phyloP scores from a whole-genome alignment of 2,113 vertebrate genomes.

The Falcunculus frontatus region DNA sequence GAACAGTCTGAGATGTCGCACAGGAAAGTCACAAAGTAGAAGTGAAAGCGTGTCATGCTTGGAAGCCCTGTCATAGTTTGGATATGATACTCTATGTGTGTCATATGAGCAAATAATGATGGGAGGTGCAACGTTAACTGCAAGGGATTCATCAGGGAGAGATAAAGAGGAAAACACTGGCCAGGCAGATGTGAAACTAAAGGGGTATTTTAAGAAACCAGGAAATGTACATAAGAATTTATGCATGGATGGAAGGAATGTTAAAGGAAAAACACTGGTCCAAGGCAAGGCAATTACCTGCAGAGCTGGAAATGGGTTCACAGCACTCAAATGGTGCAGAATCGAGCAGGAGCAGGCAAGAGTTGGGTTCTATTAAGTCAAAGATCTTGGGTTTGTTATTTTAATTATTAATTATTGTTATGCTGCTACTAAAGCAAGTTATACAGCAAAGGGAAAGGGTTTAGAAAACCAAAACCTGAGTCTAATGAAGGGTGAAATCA shows the following conservation, averaged over 20 bases:
- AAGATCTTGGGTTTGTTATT: not conserved
- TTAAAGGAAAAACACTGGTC: not conserved
- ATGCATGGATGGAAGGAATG: not conserved
- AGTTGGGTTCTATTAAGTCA: not conserved
- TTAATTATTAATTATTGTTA: not conserved
- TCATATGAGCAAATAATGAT: not conserved
- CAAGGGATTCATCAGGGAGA: not conserved
- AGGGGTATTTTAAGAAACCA: not conserved
- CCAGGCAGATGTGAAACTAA: not conserved
- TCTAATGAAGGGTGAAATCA: not conserved
- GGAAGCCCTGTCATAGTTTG: not conserved
- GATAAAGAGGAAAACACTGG: not conserved
- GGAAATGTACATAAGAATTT: not conserved
- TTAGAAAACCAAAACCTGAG: not conserved
- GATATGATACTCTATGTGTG: fast-evolving
- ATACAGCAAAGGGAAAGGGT: not conserved
- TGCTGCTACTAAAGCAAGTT: not conserved
- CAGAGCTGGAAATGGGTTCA: not conserved
- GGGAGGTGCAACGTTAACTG: not conserved
- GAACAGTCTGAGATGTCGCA: not conserved
- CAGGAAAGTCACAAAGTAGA: not conserved
- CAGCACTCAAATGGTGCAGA: not conserved
- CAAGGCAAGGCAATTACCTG: not conserved
- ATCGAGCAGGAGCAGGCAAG: not conserved
- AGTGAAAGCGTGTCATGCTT: not conserved